These are phyloP conservation scores for Chlorodrepanis virens DNA, from an alignment of 2,113 vertebrate genomes.

Conservation along the genomic window DNA sequence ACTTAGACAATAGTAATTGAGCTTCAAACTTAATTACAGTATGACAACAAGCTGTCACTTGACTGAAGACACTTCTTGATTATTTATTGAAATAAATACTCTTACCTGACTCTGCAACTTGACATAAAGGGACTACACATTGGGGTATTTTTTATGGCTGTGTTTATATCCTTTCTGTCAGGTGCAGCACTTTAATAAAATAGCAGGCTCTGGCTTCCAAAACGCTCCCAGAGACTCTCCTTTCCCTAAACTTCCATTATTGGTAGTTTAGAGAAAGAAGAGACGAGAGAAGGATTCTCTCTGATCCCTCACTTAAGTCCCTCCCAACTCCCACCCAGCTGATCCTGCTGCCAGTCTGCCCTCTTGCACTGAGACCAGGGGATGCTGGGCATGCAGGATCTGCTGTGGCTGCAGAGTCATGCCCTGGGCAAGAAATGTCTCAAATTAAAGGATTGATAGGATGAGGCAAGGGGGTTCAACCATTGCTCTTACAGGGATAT, in stretches of 20 bases:
- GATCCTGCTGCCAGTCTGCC: neutral
- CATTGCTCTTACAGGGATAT: neutral
- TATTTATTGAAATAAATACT: conserved; percentile 36
- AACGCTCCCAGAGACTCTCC: neutral
- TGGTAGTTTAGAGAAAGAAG: neutral
- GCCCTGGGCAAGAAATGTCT: neutral
- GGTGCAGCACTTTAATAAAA: neutral
- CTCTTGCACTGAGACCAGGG: neutral
- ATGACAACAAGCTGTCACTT: neutral
- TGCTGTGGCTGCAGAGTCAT: neutral
- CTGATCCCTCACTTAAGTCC: neutral
- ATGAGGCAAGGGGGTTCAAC: neutral
- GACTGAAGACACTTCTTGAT: conserved; percentile 16
- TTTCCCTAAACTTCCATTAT: neutral
- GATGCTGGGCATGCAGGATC: neutral
- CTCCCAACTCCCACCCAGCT: neutral
- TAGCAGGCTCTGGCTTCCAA: neutral
- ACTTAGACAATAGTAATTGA: conserved; percentile 22
- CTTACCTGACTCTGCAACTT: neutral
- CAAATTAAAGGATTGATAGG: neutral
- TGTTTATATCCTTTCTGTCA: neutral
- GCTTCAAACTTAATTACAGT: conserved; percentile 51
- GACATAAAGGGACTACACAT: neutral
- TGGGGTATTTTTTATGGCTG: neutral
- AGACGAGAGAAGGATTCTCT: neutral